Evolutionary conservation across 2,113 vertebrate species (phyloP), one percentile per base, ranked within the genome.

Genomic region (Paradoxurus hermaphroditus): DNA sequence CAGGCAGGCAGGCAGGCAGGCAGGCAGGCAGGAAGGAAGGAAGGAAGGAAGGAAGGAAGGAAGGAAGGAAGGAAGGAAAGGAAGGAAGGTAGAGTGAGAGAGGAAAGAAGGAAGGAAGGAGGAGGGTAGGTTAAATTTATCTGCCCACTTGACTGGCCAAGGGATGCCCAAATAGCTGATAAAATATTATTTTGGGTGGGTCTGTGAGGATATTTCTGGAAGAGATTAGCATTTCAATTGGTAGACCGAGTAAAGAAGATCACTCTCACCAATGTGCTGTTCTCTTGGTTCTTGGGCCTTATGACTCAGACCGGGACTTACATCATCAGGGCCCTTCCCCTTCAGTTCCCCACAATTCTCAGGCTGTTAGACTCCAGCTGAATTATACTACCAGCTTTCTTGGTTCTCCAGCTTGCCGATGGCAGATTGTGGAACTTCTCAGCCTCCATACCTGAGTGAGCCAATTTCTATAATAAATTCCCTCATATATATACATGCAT

Each of bases 51-150:
- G 18, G 16, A 56, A 56, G 46, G 15, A 51, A 14, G 15, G 19
- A 23, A 3, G 8, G 21, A 18, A 5, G 18, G 51, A 5, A 18
- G 16, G 15, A 16, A 5, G 16, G 51, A 16, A 5, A 53, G 51
- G 16, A 0, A 53, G 51, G 15, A 1, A 56, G 53, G 18, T n/a
- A n/a, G n/a, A n/a, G n/a, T n/a, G 18, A 53, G 53, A 19, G 53
- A 21, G 2, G 53, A 56, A 5, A 7, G 53, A 19, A 21, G 2
- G 0, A 1, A 21, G 19, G 2, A 1, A 7, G 53, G 18, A 7
- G 13, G 49, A 14, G 49, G 15, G 49, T 12, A 31, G 27, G 12
- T 87, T 53, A 53, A 56, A 31, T 56, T 87, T 72, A 70, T 39
- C 25, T 25, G 27, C 19, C 59, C 31, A 44, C 16, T 44, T 44